Evolutionary conservation across 2,888 invertebrate genomes (phyloP), one percentile per base, ranked within the genome.

Genomic region (Catocala fraxini): DNA sequence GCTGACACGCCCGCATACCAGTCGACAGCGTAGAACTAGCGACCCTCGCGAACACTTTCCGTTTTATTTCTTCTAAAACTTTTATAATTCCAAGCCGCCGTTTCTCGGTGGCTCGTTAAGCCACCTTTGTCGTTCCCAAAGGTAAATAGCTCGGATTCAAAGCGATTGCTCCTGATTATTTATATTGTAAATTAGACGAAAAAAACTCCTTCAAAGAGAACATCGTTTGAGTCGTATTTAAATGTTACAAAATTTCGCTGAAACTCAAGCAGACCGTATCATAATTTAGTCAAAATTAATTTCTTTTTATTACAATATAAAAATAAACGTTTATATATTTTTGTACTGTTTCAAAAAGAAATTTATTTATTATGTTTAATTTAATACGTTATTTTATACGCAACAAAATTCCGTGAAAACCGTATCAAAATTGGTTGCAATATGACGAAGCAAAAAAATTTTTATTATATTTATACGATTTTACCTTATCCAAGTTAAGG

Each of bases 81-180:
- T 85, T 82, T 80, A 80, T 82, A 83, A 82, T 83, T 83, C 78
- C 68, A 72, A 74, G 76, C 71, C 80, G 74, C 65, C 79, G 73
- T 76, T 80, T 78, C 81, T 69, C 76, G 71, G 80, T 79, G 82
- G 78, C 84, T 88, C 89, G 85, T 89, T 89, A 88, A 81, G 86
- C 72, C 82, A 87, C 87, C 87, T 89, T 89, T 89, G 88, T 89
- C 78, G 79, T 70, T 70, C 75, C 78, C 80, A 73, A 81, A 84
- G 80, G 85, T 84, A 89, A 88, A 88, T 82, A 84, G 79, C 84
- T 80, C 72, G 76, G 81, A 84, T 85, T 81, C 81, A 82, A 79
- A 75, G 66, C 78, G 78, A 87, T 87, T 85, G 84, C 81, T 79
- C 78, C 73, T 87, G 80, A 86, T 86, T 89, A 86, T 88, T 87